Evolutionary conservation across 2,113 vertebrate species (phyloP).

Genomic region (Corythornis madagascariensis): DNA sequence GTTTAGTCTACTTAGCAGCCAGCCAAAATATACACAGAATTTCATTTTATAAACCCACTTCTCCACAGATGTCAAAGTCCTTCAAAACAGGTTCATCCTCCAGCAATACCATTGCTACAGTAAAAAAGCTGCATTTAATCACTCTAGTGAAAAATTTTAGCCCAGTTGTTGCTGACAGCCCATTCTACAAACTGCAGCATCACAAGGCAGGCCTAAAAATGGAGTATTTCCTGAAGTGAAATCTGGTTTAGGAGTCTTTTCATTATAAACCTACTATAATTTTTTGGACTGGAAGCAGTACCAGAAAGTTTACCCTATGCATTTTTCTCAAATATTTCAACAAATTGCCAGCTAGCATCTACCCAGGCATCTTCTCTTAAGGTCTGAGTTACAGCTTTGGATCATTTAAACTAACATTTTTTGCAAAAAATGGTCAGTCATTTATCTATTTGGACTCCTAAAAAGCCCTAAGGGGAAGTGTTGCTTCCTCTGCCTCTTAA

Average conservation of each 20-base stretch:
- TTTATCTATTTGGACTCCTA: background rate
- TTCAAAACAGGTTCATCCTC: conserved; percentile 18
- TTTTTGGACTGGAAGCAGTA: background rate
- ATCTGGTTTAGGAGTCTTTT: background rate
- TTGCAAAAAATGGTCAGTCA: background rate
- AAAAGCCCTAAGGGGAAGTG: background rate
- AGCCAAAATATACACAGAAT: conserved; percentile 37
- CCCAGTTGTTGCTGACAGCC: background rate
- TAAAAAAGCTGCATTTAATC: background rate
- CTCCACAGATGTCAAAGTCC: background rate
- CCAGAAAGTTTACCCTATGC: background rate
- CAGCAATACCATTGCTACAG: background rate
- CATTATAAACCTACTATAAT: background rate
- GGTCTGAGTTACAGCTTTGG: background rate
- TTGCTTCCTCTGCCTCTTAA: background rate
- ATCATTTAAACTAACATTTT: background rate
- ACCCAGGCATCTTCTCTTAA: background rate
- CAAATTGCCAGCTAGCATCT: background rate
- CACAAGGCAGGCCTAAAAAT: background rate
- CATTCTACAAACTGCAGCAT: background rate
- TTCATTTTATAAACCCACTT: conserved; percentile 22
- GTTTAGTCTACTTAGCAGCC: conserved; percentile 54
- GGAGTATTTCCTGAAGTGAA: background rate
- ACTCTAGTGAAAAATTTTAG: background rate
- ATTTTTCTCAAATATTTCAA: background rate